Base-by-base conservation (phyloP, 2,113 vertebrate genomes). In the Aspiorhynchus laticeps region DNA sequence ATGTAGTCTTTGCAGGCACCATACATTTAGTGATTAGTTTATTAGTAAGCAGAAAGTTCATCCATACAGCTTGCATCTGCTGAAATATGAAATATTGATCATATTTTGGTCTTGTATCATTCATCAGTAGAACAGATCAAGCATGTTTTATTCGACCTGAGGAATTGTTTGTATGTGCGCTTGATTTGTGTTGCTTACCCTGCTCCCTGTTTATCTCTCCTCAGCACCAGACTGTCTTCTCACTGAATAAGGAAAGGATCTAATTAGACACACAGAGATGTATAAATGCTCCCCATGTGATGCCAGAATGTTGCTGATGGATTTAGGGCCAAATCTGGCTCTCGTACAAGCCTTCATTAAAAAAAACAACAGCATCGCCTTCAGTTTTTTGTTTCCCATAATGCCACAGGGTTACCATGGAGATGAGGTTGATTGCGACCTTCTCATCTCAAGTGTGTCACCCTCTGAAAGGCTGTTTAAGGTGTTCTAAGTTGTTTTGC, bases 211-310 rank as follows among this genome's bases (percentile, higher is more conserved):
- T 59, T 81, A 78, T 28, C 85, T 61, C 17, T 65, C 11, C 43
- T 63, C 56, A 63, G 24, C 21, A 15, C 11, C 14, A n/a, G 61
- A 67, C 43, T 53, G 61, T 28, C 17, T 56, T 80, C 21, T 21
- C 63, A n/a, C 84, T 86, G 59, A 86, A 91, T 88, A 59, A 74
- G 84, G 85, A 74, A 88, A 86, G 36, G 67, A 75, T 78, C 67
- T 92, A 93, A 93, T 93, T 92, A 90, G 91, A 91, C 76, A 28
- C 36, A 87, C 77, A 65, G 82, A 87, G 87, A 88, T 84, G 85
- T 73, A 48, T 75, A 79, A 87, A 85, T 79, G 90, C 87, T 83
- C 69, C 46, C 24, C 9, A 5, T 80, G 81, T 80, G 53, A 88
- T 88, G 90, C 75, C 46, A 90, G 87, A 87, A 48, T 56, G 61